phyloP scores from a whole-genome alignment of 1,140 invertebrate species.

The Drosophila parvula region DNA sequence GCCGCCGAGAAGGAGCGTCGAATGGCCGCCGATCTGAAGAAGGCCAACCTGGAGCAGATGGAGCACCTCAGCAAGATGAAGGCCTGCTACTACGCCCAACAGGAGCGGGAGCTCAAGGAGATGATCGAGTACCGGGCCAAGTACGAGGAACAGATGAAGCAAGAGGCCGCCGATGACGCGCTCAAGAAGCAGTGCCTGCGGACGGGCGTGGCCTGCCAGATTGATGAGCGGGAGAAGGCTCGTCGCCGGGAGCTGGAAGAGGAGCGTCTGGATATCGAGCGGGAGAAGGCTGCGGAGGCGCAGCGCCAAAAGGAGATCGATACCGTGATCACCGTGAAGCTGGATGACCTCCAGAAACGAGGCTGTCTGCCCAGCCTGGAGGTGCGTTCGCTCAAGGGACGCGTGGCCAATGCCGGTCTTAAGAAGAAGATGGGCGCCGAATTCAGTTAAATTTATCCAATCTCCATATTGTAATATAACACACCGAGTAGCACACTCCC shows the following conservation, averaged over 20 bases:
- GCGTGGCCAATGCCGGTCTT: conserved; percentile 35
- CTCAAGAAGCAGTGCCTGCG: conserved; percentile 46
- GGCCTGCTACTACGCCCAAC: conserved; percentile 61
- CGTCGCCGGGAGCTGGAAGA: conserved; percentile 54
- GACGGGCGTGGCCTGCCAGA: conserved; percentile 53
- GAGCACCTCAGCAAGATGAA: conserved; percentile 50
- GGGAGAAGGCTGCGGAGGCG: conserved; percentile 19
- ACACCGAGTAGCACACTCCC: neutral
- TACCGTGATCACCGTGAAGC: conserved; percentile 61
- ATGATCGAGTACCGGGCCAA: conserved; percentile 36
- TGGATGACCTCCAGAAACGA: conserved; percentile 58
- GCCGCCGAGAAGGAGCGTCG: conserved; percentile 46
- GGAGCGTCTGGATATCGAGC: conserved; percentile 44
- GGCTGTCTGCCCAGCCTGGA: conserved; percentile 47
- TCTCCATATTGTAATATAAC: neutral
- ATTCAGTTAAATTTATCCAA: conserved; percentile 7
- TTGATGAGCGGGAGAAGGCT: conserved; percentile 57
- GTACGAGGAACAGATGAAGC: conserved; percentile 43
- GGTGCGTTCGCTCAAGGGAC: conserved; percentile 50
- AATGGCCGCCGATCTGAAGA: conserved; percentile 48
- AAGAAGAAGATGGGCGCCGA: conserved; percentile 48
- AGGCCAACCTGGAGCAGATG: conserved; percentile 56
- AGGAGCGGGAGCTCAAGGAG: conserved; percentile 48
- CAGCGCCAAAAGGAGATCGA: conserved; percentile 66
- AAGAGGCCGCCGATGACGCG: conserved; percentile 34